Percentiles rank a stretch among this genome's conserved stretches.
Conservation (phyloP, 2,888 invertebrate species). For the Thymelicus acteon region DNA sequence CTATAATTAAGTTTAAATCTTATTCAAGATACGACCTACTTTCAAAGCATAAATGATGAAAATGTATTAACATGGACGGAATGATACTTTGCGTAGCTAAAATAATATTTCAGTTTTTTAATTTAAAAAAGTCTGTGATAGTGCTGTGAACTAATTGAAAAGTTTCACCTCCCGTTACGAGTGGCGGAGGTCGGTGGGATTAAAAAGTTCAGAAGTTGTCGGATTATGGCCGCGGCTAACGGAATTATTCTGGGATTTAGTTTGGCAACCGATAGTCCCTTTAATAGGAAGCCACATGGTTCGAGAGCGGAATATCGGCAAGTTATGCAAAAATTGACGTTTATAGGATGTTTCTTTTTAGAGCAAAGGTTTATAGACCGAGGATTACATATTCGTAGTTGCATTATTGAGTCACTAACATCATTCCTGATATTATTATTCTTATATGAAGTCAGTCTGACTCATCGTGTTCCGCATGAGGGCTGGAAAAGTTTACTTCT, state of each 20-base stretch:
- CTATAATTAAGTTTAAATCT: too few species aligned
- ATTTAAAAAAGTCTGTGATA: conserved; percentile 19
- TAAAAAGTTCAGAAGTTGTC: conserved; percentile 41
- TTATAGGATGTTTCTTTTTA: too few species aligned
- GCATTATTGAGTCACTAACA: too few species aligned
- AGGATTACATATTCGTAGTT: too few species aligned
- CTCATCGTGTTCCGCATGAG: too few species aligned
- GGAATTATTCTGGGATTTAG: conserved; percentile 38
- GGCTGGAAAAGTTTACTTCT: too few species aligned
- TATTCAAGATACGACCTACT: neutral
- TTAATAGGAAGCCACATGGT: neutral
- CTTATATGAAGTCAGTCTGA: too few species aligned
- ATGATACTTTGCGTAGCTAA: conserved; percentile 8
- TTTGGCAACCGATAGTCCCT: conserved; percentile 31
- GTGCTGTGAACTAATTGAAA: conserved; percentile 41
- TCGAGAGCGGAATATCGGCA: neutral
- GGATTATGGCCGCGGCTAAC: conserved; percentile 41
- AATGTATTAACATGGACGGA: conserved; percentile 4
- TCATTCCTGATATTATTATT: too few species aligned
- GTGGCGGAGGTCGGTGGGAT: conserved; percentile 34
- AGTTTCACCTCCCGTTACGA: conserved; percentile 42
- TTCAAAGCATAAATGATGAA: neutral
- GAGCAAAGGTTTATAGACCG: too few species aligned
- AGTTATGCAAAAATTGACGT: neutral
- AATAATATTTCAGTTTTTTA: conserved; percentile 21